Percentiles rank a stretch among this genome's conserved stretches.
Evolutionary conservation across 2,113 vertebrate genomes (phyloP).

Genomic region (Corydoras maculifer): DNA sequence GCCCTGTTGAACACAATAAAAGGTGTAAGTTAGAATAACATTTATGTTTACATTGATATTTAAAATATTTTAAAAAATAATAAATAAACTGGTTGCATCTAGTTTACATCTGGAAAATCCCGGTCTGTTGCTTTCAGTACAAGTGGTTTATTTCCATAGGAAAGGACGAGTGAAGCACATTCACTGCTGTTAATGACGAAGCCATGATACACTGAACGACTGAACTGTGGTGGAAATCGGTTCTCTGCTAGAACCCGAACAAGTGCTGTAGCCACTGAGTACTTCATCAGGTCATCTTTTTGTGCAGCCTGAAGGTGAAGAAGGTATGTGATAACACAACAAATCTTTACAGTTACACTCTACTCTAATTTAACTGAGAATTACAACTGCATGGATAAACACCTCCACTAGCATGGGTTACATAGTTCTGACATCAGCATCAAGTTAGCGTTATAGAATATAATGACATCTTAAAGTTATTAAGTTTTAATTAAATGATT

Average conservation of each 20-base stretch:
- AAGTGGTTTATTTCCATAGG: constrained; percentile 62
- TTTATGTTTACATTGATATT: neutral
- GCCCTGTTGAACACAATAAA: constrained; percentile 48
- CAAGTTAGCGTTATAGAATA: too few relatives aligned
- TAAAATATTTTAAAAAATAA: neutral
- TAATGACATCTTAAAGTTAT: too few relatives aligned
- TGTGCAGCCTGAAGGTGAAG: constrained; percentile 62
- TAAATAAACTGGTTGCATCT: too few relatives aligned
- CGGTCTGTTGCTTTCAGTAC: constrained; percentile 58
- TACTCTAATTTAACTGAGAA: too few relatives aligned
- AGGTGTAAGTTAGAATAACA: neutral
- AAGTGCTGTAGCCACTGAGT: constrained; percentile 62
- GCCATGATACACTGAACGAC: constrained; percentile 55
- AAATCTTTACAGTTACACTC: too few relatives aligned
- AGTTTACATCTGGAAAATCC: constrained; percentile 66
- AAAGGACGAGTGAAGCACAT: constrained; percentile 60
- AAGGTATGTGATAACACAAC: too few relatives aligned
- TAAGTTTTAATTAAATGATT: too few relatives aligned
- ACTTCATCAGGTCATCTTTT: constrained; percentile 69
- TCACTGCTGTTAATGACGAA: constrained; percentile 57
- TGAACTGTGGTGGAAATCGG: constrained; percentile 57
- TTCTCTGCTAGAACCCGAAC: constrained; percentile 64
- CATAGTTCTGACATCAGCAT: too few relatives aligned
- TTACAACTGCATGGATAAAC: too few relatives aligned
- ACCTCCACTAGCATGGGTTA: too few relatives aligned